These are phyloP conservation scores for Myoxocephalus aenaeus DNA, from an alignment of 2,797 vertebrate genomes.

Conservation along the genomic window DNA sequence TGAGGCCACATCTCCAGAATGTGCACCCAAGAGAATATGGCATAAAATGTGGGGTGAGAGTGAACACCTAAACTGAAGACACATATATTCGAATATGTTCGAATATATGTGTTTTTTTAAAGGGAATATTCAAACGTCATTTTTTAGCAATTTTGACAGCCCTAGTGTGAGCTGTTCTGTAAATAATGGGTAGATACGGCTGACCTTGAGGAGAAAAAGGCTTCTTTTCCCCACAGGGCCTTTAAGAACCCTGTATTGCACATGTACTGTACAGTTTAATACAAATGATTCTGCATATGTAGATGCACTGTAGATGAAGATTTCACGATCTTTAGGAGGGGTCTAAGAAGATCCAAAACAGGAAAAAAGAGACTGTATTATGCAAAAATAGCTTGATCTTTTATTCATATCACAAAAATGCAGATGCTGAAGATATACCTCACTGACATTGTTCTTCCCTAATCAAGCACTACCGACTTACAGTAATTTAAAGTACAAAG, in stretches of 20 bases:
- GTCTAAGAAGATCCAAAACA: neutral
- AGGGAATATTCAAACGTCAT: too few relatives aligned
- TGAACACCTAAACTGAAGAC: too few relatives aligned
- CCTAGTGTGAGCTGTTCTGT: constrained; percentile 48
- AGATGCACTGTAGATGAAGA: constrained; percentile 10
- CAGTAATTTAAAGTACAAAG: constrained; percentile 41
- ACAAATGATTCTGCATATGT: neutral
- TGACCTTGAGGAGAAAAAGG: constrained; percentile 46
- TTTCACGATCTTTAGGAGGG: constrained; percentile 1
- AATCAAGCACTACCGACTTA: constrained; percentile 1
- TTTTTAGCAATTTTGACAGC: too few relatives aligned
- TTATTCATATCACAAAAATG: constrained; percentile 33
- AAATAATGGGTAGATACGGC: constrained; percentile 47
- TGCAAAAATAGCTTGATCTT: constrained; percentile 42
- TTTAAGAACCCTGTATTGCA: neutral
- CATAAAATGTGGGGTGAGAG: too few relatives aligned
- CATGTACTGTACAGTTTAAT: constrained; percentile 7
- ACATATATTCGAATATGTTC: too few relatives aligned
- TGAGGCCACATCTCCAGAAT: too few relatives aligned
- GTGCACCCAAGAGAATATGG: too few relatives aligned
- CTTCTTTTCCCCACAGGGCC: neutral
- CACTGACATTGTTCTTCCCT: neutral
- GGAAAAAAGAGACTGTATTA: constrained; percentile 13
- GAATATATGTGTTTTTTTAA: too few relatives aligned
- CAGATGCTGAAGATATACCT: constrained; percentile 6